These are phyloP conservation scores for Cheilosia grossa DNA, from an alignment of 2,888 invertebrate genomes.

Conservation along the genomic window DNA sequence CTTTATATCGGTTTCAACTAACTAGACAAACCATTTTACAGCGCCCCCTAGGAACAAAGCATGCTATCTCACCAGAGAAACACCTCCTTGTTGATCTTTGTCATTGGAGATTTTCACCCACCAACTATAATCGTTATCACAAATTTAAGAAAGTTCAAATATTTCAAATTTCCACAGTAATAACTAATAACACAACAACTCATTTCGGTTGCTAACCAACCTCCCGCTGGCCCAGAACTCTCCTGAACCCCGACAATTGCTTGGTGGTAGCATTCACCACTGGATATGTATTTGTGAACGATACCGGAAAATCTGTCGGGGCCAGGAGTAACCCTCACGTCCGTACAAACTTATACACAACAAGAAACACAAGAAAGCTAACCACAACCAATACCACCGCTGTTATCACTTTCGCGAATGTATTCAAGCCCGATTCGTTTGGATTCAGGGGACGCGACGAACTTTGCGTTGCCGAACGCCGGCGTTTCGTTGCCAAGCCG, in stretches of 20 bases:
- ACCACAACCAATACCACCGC: constrained; percentile 88
- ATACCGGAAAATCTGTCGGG: constrained; percentile 83
- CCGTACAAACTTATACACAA: constrained; percentile 89
- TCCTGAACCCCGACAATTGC: constrained; percentile 83
- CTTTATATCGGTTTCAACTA: neutral
- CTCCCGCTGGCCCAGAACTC: constrained; percentile 79
- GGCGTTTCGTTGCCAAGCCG: constrained; percentile 87
- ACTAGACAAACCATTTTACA: neutral
- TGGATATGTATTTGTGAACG: constrained; percentile 81
- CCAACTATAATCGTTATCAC: constrained; percentile 37
- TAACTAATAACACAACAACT: neutral
- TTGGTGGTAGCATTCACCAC: constrained; percentile 76
- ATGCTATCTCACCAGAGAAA: neutral
- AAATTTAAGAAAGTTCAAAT: constrained; percentile 12
- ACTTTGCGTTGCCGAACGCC: constrained; percentile 84
- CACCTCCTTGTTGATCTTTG: too few relatives aligned
- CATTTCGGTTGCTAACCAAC: constrained; percentile 77
- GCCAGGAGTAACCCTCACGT: constrained; percentile 91
- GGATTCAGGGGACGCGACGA: constrained; percentile 85
- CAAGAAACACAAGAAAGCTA: constrained; percentile 89
- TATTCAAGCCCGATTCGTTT: constrained; percentile 87
- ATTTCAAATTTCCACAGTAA: neutral
- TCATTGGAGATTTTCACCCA: neutral
- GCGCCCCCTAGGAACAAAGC: neutral
- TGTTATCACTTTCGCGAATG: constrained; percentile 89